These are phyloP conservation scores for Dicrurus megarhynchus DNA, from an alignment of 2,113 vertebrate species.

Conservation along the genomic window DNA sequence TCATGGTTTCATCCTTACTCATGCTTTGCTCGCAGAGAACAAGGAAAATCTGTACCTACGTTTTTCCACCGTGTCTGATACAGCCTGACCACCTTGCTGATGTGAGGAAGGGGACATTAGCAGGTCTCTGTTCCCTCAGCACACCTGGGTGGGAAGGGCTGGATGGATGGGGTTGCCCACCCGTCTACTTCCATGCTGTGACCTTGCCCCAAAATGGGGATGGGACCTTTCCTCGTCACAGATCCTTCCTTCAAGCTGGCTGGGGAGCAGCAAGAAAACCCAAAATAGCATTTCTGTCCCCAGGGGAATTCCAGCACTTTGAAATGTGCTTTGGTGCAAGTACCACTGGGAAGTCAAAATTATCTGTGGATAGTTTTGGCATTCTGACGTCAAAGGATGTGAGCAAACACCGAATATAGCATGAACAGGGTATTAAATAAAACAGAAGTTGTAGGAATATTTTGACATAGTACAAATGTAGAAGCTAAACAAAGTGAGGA, in stretches of 20 bases:
- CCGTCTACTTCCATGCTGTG: accelerated
- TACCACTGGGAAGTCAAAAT: not conserved
- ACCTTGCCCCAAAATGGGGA: not conserved
- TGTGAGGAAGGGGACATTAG: not conserved
- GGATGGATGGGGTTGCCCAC: accelerated
- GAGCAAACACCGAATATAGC: accelerated
- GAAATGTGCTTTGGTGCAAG: not conserved
- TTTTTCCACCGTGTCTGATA: accelerated
- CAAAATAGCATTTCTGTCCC: not conserved
- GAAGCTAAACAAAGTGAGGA: not conserved
- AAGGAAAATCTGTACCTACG: accelerated
- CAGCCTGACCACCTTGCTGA: not conserved
- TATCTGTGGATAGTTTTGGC: not conserved
- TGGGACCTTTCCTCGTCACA: not conserved
- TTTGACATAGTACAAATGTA: not conserved
- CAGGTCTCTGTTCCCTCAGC: not conserved
- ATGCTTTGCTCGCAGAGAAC: not conserved
- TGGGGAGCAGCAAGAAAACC: not conserved
- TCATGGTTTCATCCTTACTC: not conserved
- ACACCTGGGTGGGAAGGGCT: not conserved
- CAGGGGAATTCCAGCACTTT: not conserved
- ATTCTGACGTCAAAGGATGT: not conserved
- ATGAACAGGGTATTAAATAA: not conserved
- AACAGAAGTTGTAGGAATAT: not conserved
- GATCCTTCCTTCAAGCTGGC: not conserved